These are phyloP conservation scores for Corythornis cristatus DNA, from an alignment of 2,113 vertebrate species.

Conservation along the genomic window DNA sequence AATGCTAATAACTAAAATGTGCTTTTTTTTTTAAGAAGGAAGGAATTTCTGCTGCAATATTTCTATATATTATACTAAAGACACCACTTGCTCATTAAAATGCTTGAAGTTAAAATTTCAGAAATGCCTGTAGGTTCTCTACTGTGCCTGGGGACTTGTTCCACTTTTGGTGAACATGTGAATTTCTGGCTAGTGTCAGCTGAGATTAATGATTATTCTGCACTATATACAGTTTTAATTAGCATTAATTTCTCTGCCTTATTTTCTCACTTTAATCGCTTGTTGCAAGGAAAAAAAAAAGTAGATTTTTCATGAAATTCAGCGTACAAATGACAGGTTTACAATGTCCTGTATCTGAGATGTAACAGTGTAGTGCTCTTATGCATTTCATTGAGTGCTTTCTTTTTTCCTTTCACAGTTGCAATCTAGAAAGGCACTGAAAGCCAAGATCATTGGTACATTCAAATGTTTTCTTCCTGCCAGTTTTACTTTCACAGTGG, in stretches of 20 bases:
- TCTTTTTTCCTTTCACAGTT: background rate
- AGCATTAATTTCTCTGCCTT: background rate
- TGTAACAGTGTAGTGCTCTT: background rate
- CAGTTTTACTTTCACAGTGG: background rate
- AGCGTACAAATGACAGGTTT: background rate
- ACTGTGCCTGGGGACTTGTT: background rate
- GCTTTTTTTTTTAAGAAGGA: background rate
- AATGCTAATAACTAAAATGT: background rate
- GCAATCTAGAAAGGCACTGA: background rate
- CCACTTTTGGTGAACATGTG: background rate
- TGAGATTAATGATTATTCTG: background rate
- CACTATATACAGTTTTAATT: background rate
- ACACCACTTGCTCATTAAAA: background rate
- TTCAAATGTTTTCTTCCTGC: background rate
- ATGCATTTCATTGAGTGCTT: background rate
- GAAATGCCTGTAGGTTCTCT: background rate
- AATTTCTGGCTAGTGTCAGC: background rate
- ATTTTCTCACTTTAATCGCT: background rate
- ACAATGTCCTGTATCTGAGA: background rate
- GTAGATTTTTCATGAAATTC: background rate
- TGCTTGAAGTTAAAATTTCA: background rate
- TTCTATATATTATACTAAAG: background rate
- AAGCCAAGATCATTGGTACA: background rate
- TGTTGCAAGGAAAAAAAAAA: background rate
- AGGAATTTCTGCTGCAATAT: background rate